Evolutionary conservation across 2,113 vertebrate species (phyloP).

Genomic region (Cynoglossus semilaevis): DNA sequence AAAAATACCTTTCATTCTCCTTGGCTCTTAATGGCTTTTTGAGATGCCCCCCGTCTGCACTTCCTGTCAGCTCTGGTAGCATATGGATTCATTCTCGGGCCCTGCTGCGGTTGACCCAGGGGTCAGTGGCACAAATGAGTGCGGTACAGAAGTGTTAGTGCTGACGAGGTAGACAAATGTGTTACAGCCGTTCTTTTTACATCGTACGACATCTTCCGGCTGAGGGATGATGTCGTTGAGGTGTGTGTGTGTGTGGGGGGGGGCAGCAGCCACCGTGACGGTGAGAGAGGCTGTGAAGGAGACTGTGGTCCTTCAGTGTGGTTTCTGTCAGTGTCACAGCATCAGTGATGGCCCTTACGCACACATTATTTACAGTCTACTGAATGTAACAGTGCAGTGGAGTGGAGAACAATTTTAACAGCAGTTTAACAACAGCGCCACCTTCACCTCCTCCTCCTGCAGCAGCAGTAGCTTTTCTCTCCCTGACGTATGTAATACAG

Average conservation of each 20-base stretch:
- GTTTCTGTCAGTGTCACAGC: conserved; percentile 49
- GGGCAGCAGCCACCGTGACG: conserved; percentile 53
- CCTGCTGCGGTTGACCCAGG: no score
- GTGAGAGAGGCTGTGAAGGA: conserved; percentile 59
- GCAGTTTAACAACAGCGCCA: background rate
- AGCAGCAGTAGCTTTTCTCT: background rate
- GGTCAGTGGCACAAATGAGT: no score
- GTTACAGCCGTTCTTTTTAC: conserved; percentile 33
- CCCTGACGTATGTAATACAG: no score
- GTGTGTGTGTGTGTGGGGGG: conserved; percentile 10
- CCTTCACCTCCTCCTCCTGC: background rate
- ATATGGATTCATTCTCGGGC: no score
- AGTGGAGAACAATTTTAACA: background rate
- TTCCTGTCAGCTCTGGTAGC: no score
- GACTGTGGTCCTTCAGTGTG: conserved; percentile 42
- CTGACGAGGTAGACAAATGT: conserved; percentile 37
- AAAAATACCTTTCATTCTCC: no score
- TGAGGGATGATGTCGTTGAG: conserved; percentile 36
- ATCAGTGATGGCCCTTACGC: conserved; percentile 4
- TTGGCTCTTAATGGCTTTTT: no score
- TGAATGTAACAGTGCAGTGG: background rate
- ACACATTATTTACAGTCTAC: conserved; percentile 10
- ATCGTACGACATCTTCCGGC: conserved; percentile 45
- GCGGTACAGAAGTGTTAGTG: conserved; percentile 12
- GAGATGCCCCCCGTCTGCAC: no score